These are phyloP conservation scores for Drosophila emarginata DNA, from an alignment of 2,888 invertebrate species.

Conservation along the genomic window DNA sequence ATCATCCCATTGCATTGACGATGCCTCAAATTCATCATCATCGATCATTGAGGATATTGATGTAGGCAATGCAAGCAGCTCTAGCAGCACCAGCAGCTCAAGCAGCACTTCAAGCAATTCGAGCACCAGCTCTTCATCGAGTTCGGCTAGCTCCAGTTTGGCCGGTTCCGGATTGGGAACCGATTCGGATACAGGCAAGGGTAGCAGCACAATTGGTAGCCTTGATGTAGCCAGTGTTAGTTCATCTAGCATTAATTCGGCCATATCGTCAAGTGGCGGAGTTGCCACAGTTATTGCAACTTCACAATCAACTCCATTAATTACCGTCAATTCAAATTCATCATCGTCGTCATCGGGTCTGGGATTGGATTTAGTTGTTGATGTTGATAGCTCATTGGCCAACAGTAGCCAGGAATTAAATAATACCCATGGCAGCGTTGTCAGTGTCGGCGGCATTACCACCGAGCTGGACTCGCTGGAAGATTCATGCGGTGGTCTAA, in stretches of 20 bases:
- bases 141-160: slow-evolving; percentile 28
- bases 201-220: slow-evolving; percentile 59
- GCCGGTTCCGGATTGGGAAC: slow-evolving; percentile 48
- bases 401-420: slow-evolving; percentile 63
- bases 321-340: slow-evolving; percentile 1
- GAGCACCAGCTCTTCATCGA: slow-evolving; percentile 24
- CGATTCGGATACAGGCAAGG: slow-evolving; percentile 63
- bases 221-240: slow-evolving; percentile 60
- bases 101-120: slow-evolving; percentile 42
- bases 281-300: slow-evolving; percentile 6
- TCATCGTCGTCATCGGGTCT: slow-evolving; percentile 18
- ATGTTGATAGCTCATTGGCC: slow-evolving; percentile 61
- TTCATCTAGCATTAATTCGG: slow-evolving; percentile 60
- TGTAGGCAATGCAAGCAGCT: slow-evolving; percentile 60
- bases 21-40: slow-evolving; percentile 46
- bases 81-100: slow-evolving; percentile 45
- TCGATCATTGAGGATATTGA: slow-evolving; percentile 58
- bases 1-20: slow-evolving; percentile 48
- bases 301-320: not conserved
- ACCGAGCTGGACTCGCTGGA: slow-evolving; percentile 81
- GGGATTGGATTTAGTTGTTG: slow-evolving; percentile 65
- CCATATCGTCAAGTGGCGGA: slow-evolving; percentile 43
- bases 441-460: slow-evolving; percentile 73
- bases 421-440: slow-evolving; percentile 20
- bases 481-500: slow-evolving; percentile 76